These are phyloP conservation scores for Phytoseiulus persimilis DNA, from an alignment of 2,888 invertebrate species.

Conservation along the genomic window DNA sequence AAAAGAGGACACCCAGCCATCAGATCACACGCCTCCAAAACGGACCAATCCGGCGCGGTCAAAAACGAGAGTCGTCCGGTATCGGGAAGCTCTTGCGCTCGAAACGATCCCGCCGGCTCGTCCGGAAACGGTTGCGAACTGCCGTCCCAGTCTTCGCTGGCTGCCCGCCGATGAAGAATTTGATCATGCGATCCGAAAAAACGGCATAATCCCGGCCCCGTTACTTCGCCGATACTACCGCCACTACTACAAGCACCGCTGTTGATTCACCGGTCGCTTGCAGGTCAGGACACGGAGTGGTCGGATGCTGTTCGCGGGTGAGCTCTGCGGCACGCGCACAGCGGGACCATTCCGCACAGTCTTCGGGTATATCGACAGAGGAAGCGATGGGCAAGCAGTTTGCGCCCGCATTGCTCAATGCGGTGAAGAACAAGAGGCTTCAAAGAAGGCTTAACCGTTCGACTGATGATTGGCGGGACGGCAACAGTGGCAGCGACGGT, in stretches of 20 bases:
- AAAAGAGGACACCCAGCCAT: too few species aligned
- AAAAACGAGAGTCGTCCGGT: too few species aligned
- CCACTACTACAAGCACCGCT: neutral
- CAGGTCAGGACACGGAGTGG: too few species aligned
- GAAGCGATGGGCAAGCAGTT: neutral
- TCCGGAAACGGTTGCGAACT: neutral
- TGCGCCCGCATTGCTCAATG: neutral
- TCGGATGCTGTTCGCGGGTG: neutral
- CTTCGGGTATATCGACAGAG: neutral
- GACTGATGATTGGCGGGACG: neutral
- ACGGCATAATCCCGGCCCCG: neutral
- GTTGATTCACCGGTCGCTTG: neutral
- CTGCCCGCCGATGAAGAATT: neutral
- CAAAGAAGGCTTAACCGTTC: neutral
- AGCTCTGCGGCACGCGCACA: neutral
- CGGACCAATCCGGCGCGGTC: too few species aligned
- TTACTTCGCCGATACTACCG: neutral
- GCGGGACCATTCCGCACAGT: neutral
- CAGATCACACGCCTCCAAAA: too few species aligned
- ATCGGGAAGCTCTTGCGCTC: neutral
- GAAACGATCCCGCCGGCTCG: neutral
- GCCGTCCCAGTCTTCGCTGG: neutral
- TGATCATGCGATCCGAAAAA: neutral
- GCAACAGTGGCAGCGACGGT: neutral
- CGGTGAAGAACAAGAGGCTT: neutral